These are phyloP conservation scores for Tursiops truncatus DNA, from an alignment of 2,113 vertebrate genomes.

Conservation along the genomic window DNA sequence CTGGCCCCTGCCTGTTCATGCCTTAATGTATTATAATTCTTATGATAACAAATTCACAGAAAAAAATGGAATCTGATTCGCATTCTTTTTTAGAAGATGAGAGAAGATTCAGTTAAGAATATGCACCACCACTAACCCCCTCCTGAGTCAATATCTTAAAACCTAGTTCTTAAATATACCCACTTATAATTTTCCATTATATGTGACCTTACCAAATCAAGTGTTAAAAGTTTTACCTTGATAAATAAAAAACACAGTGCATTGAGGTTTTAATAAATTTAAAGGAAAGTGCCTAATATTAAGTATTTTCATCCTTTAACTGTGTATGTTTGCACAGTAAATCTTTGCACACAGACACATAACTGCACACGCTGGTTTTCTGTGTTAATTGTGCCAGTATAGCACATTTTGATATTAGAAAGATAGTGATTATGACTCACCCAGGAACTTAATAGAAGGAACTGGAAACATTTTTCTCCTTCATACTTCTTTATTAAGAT, in stretches of 20 bases:
- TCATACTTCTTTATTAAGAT: slow-evolving; percentile 67
- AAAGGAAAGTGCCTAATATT: slow-evolving; percentile 16
- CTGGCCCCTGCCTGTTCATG: background rate
- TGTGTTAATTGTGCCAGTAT: slow-evolving; percentile 25
- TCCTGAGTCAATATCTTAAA: slow-evolving; percentile 14
- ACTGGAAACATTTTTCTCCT: slow-evolving; percentile 63
- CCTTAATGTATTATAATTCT: slow-evolving; percentile 48
- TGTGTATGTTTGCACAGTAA: slow-evolving; percentile 1
- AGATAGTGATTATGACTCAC: slow-evolving; percentile 32
- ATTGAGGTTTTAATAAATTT: slow-evolving; percentile 40
- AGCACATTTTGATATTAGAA: slow-evolving; percentile 53
- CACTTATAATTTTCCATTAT: slow-evolving; percentile 9
- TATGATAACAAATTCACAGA: slow-evolving; percentile 37
- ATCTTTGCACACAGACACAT: background rate
- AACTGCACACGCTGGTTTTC: slow-evolving; percentile 15
- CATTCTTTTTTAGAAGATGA: slow-evolving; percentile 53
- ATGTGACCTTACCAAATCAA: slow-evolving; percentile 24
- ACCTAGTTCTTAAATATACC: slow-evolving; percentile 26
- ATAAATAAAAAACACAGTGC: slow-evolving; percentile 19
- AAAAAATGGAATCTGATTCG: slow-evolving; percentile 22
- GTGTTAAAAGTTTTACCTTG: slow-evolving; percentile 18
- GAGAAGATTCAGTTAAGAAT: slow-evolving; percentile 34
- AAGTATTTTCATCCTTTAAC: slow-evolving; percentile 33
- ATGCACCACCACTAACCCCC: background rate
- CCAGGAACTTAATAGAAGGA: slow-evolving; percentile 54